A percentile compares a stretch with the other conserved stretches of the same genome.
These are phyloP conservation scores for Campodea augens DNA, from an alignment of 1,140 invertebrate species.

Conservation along the genomic window DNA sequence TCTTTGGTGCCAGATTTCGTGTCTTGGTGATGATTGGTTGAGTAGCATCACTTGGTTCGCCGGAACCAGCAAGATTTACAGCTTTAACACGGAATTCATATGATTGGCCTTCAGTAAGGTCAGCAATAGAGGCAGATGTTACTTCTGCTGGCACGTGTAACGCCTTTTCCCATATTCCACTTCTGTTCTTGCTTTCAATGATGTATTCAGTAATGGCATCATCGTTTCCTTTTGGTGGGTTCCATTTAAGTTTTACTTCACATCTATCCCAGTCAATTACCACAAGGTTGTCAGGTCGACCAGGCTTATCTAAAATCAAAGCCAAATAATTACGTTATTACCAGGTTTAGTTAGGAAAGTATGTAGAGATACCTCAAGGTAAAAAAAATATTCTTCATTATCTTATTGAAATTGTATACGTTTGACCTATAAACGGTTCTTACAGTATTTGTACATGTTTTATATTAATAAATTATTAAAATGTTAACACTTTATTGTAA, in stretches of 20 bases:
- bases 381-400: no score
- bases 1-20: conserved; percentile 39
- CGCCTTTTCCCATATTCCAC: conserved; percentile 78
- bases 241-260: conserved; percentile 80
- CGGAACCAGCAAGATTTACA: conserved; percentile 81
- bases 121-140: conserved; percentile 61
- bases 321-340: no score
- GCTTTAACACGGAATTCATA: conserved; percentile 94
- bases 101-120: conserved; percentile 81
- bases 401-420: no score
- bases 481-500: no score
- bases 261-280: conserved; percentile 76
- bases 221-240: conserved; percentile 75
- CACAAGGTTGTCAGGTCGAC: conserved; percentile 74
- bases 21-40: conserved; percentile 68
- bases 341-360: no score
- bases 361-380: not conserved
- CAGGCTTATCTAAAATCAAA: conserved; percentile 46
- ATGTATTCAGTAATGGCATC: conserved; percentile 87
- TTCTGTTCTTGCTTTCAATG: conserved; percentile 82
- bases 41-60: conserved; percentile 69
- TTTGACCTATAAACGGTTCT: no score
- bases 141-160: conserved; percentile 60
- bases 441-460: no score
- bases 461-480: no score